Evolutionary conservation across 2,113 vertebrate genomes (phyloP).

Genomic region (Gobius niger): DNA sequence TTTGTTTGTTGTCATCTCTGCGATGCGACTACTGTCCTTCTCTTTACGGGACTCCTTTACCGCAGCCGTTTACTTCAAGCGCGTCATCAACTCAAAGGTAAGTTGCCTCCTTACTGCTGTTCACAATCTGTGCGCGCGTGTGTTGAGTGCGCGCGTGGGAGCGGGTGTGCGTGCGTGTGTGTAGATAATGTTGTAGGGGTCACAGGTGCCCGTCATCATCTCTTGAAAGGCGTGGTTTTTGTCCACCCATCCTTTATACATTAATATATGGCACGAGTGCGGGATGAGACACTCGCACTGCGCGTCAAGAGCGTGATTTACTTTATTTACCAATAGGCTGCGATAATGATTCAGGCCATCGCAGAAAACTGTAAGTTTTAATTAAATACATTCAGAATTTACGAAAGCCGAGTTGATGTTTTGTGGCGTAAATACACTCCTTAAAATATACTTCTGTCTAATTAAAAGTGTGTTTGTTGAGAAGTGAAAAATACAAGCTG

Average conservation of each 20-base stretch:
- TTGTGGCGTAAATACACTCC: background rate
- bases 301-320: background rate
- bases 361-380: too few species aligned
- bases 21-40: conserved; percentile 56
- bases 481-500: conserved; percentile 9
- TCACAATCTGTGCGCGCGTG: conserved; percentile 3
- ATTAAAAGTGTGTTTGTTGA: conserved; percentile 3
- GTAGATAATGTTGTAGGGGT: conserved; percentile 71
- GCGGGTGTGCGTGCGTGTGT: conserved; percentile 26
- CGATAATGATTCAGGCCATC: background rate
- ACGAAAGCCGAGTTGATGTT: background rate
- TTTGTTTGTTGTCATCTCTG: conserved; percentile 72
- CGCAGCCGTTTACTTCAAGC: conserved; percentile 56
- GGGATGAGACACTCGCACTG: background rate
- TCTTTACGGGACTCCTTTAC: conserved; percentile 61
- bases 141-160: conserved; percentile 54
- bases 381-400: background rate
- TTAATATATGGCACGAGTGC: conserved; percentile 57
- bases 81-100: conserved; percentile 71
- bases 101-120: conserved; percentile 66
- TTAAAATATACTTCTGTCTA: background rate
- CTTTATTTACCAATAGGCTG: background rate
- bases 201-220: conserved; percentile 81
- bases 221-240: conserved; percentile 80
- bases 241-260: conserved; percentile 68